phyloP scores from a whole-genome alignment of 2,888 invertebrate species.

The Idaea aversata region DNA sequence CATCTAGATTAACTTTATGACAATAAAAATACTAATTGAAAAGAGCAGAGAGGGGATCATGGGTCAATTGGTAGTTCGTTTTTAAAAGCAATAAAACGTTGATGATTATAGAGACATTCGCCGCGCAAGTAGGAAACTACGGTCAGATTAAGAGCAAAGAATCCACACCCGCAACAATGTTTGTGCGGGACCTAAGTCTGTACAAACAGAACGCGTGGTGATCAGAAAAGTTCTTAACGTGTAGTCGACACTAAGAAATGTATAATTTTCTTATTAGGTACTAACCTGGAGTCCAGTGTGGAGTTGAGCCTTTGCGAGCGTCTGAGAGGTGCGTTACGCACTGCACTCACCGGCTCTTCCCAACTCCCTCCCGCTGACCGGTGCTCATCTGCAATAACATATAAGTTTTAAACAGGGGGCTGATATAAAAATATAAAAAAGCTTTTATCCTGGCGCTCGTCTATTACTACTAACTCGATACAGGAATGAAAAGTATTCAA shows the following conservation, averaged over 20 bases:
- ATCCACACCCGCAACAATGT: not conserved
- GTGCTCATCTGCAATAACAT: slow-evolving; percentile 85
- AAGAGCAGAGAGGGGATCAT: not conserved
- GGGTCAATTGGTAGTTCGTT: not conserved
- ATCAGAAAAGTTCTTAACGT: not conserved
- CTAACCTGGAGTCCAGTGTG: slow-evolving; percentile 74
- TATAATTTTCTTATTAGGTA: not conserved
- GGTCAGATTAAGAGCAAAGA: not conserved
- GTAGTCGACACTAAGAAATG: not conserved
- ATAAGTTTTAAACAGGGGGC: not conserved
- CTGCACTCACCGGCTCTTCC: slow-evolving; percentile 84
- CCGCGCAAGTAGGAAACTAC: not conserved
- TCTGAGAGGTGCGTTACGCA: slow-evolving; percentile 71
- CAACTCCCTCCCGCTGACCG: slow-evolving; percentile 88
- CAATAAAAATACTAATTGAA: not conserved
- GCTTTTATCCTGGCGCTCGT: no score
- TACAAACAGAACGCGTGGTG: not conserved
- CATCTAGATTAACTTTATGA: not conserved
- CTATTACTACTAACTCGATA: no score
- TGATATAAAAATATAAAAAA: not conserved
- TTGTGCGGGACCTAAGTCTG: not conserved
- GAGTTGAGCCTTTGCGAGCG: slow-evolving; percentile 76
- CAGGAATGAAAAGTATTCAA: no score
- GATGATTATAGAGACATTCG: not conserved
- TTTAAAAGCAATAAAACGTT: not conserved